A percentile compares a stretch with the other conserved stretches of the same genome.
These are phyloP conservation scores for Pachydiplax longipennis DNA, from an alignment of 2,888 invertebrate genomes.

Conservation along the genomic window DNA sequence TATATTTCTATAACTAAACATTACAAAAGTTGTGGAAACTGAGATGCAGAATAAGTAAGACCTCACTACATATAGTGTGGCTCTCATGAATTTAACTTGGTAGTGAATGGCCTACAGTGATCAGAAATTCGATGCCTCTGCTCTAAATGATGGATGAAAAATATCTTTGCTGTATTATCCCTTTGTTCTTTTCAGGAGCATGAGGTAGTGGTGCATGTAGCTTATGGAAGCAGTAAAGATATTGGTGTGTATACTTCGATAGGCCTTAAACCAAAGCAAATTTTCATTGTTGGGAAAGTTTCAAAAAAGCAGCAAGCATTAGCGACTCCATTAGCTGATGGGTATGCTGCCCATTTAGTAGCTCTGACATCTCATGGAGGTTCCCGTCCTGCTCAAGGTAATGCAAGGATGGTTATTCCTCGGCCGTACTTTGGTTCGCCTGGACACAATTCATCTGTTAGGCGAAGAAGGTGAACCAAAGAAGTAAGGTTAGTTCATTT, in stretches of 20 bases:
- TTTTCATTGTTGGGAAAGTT: slow-evolving; percentile 94
- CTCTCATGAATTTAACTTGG: no score
- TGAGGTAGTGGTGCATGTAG: slow-evolving; percentile 86
- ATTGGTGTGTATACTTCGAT: slow-evolving; percentile 93
- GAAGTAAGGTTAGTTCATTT: background rate
- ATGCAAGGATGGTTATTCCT: slow-evolving; percentile 92
- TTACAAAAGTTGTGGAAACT: no score
- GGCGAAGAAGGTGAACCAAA: slow-evolving; percentile 71
- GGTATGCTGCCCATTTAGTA: slow-evolving; percentile 92
- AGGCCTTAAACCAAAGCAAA: slow-evolving; percentile 86
- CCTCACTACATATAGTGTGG: no score
- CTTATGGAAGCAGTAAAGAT: slow-evolving; percentile 98
- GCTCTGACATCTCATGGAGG: slow-evolving; percentile 84
- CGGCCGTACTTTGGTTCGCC: slow-evolving; percentile 87
- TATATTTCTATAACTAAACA: no score
- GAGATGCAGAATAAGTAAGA: no score
- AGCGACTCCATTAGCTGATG: slow-evolving; percentile 83
- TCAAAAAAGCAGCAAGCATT: slow-evolving; percentile 85
- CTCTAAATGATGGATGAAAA: no score
- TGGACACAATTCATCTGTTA: slow-evolving; percentile 73
- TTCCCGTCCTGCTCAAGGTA: slow-evolving; percentile 91
- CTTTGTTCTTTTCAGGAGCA: slow-evolving; percentile 68
- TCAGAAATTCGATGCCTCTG: no score
- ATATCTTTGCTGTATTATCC: background rate
- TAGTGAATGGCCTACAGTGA: no score